Percentiles rank a stretch among this genome's conserved stretches.
These are phyloP conservation scores for Aphidoletes aphidimyza DNA, from an alignment of 2,888 invertebrate species.

Conservation along the genomic window DNA sequence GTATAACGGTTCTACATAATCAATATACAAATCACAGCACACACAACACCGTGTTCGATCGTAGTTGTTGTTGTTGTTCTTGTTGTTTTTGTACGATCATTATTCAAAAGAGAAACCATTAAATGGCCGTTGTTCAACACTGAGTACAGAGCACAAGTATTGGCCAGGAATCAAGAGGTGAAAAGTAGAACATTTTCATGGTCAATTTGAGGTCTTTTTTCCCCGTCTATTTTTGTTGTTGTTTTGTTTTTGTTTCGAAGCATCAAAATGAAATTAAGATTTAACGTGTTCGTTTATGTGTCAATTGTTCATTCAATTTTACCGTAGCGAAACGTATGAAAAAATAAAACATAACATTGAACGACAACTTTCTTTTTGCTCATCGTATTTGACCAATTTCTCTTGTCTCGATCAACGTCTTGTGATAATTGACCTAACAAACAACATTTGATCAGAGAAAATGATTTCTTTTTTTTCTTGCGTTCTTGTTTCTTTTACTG, in stretches of 20 bases:
- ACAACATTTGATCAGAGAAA: neutral
- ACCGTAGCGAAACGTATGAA: neutral
- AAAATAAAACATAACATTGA: neutral
- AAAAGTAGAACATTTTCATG: conserved; percentile 48
- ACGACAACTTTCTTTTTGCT: conserved; percentile 33
- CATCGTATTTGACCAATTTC: too few relatives aligned
- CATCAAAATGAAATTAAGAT: conserved; percentile 20
- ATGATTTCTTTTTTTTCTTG: neutral
- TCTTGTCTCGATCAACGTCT: neutral
- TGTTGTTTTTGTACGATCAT: conserved; percentile 17
- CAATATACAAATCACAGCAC: conserved; percentile 44
- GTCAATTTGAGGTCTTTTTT: neutral
- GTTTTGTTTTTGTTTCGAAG: neutral
- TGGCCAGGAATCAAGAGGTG: neutral
- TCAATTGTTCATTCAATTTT: conserved; percentile 33
- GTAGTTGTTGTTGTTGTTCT: too few relatives aligned
- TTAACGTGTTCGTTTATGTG: neutral
- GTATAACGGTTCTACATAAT: conserved; percentile 49
- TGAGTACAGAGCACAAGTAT: neutral
- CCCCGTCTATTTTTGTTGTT: neutral
- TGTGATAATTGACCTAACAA: conserved; percentile 43
- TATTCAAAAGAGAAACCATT: conserved; percentile 45
- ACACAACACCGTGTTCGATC: conserved; percentile 25
- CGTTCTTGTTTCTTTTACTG: too few relatives aligned
- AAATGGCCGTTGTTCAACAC: neutral